phyloP scores from a whole-genome alignment of 2,113 vertebrate genomes.

The Ctenomys sociabilis region DNA sequence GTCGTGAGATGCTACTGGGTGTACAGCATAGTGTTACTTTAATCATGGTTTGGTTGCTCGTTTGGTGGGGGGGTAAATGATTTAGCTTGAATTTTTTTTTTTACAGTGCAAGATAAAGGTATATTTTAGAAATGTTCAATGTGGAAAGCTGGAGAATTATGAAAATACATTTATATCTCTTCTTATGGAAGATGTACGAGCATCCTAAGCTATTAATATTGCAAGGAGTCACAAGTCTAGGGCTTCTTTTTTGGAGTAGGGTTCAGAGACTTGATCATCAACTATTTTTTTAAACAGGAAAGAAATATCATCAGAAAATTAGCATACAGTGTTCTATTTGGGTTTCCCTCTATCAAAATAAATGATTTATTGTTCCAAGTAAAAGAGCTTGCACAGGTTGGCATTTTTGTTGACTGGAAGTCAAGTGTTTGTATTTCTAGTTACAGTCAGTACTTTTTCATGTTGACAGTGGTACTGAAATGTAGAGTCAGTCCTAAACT shows the following conservation, averaged over 20 bases:
- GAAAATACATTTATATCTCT: neutral
- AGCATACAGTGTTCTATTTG: neutral
- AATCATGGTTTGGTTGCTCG: neutral
- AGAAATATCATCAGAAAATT: slow-evolving; percentile 11
- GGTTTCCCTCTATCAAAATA: slow-evolving; percentile 55
- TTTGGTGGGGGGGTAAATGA: neutral
- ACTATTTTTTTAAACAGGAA: neutral
- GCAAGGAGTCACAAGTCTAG: neutral
- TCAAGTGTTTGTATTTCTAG: slow-evolving; percentile 49
- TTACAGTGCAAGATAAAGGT: neutral
- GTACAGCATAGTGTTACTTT: neutral
- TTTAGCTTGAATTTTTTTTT: neutral
- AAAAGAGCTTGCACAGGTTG: slow-evolving; percentile 8
- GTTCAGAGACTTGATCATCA: slow-evolving; percentile 15
- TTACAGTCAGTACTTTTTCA: slow-evolving; percentile 18
- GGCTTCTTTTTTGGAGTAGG: neutral
- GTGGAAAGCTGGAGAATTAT: slow-evolving; percentile 23
- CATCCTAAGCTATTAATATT: neutral
- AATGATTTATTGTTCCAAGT: slow-evolving; percentile 49
- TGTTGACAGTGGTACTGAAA: slow-evolving; percentile 12
- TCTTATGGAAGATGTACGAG: neutral
- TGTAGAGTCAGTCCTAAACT: slow-evolving; percentile 30
- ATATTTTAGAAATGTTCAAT: slow-evolving; percentile 51
- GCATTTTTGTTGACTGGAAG: slow-evolving; percentile 22
- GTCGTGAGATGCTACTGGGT: slow-evolving; percentile 11